Evolutionary conservation across 2,888 invertebrate species (phyloP), one percentile per base, ranked within the genome.

Genomic region (Morpho helenor): DNA sequence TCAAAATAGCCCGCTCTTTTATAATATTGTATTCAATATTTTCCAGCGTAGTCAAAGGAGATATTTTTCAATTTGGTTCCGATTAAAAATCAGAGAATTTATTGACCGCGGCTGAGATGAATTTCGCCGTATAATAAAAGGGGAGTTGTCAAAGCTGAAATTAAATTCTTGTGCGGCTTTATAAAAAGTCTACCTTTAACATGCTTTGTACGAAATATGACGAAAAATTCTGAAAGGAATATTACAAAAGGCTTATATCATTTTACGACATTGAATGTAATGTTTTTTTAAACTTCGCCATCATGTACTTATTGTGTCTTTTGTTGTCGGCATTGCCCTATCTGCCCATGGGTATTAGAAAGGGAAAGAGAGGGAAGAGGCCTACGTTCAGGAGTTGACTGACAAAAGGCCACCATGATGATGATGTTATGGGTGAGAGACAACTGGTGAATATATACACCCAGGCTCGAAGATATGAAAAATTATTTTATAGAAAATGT

Each of bases 21-120:
- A 53, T 41, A n/a, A 47, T 55, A n/a, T 55, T 39, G n/a, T 10
- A 22, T 47, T 48, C 48, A 44, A 47, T 43, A 31, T 42, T 16
- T 16, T 57, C 45, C 16, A 10, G 10, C 56, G 41, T 55, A 8
- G 50, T 31, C 53, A 62, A 59, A 53, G 45, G 31, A 59, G 49
- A 44, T 52, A 50, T 57, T 57, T 60, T 57, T 62, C 48, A 64
- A 62, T 58, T 58, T 61, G 62, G 60, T 65, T 62, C 58, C 49
- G 56, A 65, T 65, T 55, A 63, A 66, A 67, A 60, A 60, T 63
- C 47, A 58, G 56, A 57, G 58, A 62, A 59, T 63, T 66, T 67
- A 79, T 80, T 75, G 74, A 75, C 77, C 76, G 74, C 52, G 60
- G 77, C 76, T 71, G 66, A 65, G 59, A 59, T 66, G 65, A 65